Evolutionary conservation across 2,888 invertebrate species (phyloP), one percentile per base, ranked within the genome.

Genomic region (Tinea semifulvella): DNA sequence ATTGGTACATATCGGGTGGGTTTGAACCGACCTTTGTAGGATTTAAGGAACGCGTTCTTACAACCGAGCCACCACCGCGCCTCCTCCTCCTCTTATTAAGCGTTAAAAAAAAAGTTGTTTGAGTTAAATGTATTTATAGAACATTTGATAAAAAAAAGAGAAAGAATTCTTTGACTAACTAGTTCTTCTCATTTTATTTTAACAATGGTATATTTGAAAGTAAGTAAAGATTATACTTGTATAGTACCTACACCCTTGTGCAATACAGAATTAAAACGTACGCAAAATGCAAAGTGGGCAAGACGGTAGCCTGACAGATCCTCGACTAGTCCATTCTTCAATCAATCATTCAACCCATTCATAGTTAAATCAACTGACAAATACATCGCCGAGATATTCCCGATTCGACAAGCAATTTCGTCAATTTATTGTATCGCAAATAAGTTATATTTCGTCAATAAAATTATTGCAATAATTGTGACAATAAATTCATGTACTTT

Each of bases 341-440:
- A 54, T 56, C 53, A 54, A 55, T 55, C 53, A 55, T 31, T 31
- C 49, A 46, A n/a, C 16, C 19, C 18, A 44, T 50, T 46, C 42
- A 42, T 47, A 46, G 45, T 31, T 48, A 31, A 28, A 18, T 43
- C 43, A 13, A 28, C 31, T 28, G 28, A 25, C 25, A 38, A 44
- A 44, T 20, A 25, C 11, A 38, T 38, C n/a, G 3, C n/a, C 14
- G 13, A 31, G 13, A 4, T 27, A 11, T 27, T 27, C 3, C n/a
- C 27, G 5, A 27, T 27, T 7, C 14, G 14, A 31, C 13, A 13
- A 6, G n/a, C 6, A 31, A 14, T 31, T 13, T 31, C 31, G 31
- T 2, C 13, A 13, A 31, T 31, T 7, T 31, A 14, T 31, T 13
- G n/a, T 22, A 5, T 26, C 3, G 26, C n/a, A 26, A 26, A 26